Conservation (phyloP, 2,113 vertebrate species). For the Pelecanoides urinatrix region DNA sequence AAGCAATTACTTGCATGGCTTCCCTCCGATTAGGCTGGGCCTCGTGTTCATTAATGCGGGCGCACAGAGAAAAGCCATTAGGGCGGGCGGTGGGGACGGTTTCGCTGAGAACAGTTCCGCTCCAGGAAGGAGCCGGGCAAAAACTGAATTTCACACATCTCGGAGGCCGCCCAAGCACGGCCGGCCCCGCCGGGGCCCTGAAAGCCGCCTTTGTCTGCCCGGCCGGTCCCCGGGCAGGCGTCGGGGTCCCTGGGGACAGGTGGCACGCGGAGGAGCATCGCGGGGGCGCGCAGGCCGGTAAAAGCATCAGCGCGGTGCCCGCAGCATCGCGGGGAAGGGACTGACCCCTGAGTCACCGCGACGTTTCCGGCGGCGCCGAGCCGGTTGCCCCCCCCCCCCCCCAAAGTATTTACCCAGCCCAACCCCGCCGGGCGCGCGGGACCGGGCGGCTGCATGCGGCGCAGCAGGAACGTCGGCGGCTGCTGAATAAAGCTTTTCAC, state of each 20-base stretch:
- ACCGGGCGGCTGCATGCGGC: accelerated
- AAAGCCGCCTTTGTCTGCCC: slow-evolving; percentile 67
- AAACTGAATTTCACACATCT: slow-evolving; percentile 78
- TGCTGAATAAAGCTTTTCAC: background rate
- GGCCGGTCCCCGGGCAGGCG: accelerated
- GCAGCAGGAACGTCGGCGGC: accelerated
- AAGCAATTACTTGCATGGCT: slow-evolving; percentile 97
- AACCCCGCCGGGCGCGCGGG: accelerated
- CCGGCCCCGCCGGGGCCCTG: background rate
- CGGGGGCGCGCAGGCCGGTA: accelerated
- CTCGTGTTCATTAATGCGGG: slow-evolving; percentile 91
- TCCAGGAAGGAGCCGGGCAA: slow-evolving; percentile 73
- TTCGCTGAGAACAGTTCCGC: slow-evolving; percentile 86
- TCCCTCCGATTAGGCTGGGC: slow-evolving; percentile 86
- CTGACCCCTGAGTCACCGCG: background rate
- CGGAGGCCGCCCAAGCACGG: slow-evolving; percentile 49
- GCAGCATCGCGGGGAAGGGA: accelerated
- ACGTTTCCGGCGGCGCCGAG: accelerated
- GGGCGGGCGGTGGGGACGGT: slow-evolving; percentile 81
- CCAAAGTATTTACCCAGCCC: background rate
- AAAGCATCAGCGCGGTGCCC: accelerated
- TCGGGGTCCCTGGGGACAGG: background rate
- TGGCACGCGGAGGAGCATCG: background rate
- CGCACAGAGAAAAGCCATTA: slow-evolving; percentile 89
- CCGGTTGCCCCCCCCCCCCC: background rate